Evolutionary conservation across 2,113 vertebrate genomes (phyloP).

Genomic region (Erythrolamprus reginae): DNA sequence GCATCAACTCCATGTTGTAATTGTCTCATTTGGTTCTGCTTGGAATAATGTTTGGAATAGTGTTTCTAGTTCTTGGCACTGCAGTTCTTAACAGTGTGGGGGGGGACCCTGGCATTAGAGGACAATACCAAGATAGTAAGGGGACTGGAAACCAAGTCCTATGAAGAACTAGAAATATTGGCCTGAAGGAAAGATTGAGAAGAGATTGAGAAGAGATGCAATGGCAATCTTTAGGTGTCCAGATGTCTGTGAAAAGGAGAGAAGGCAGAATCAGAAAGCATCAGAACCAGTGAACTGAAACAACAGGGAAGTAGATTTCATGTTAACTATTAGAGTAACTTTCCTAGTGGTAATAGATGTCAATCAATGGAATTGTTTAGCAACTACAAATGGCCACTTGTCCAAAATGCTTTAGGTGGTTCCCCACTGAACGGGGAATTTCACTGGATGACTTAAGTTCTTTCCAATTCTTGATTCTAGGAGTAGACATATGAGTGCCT

Average conservation of each 20-base stretch:
- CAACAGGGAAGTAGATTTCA: background rate
- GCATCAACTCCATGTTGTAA: background rate
- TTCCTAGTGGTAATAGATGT: background rate
- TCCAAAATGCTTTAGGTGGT: background rate
- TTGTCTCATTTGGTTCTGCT: background rate
- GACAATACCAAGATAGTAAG: background rate
- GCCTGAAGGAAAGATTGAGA: background rate
- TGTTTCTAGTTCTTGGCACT: background rate
- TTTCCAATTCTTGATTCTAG: background rate
- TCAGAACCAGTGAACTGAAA: background rate
- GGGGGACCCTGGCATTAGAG: background rate
- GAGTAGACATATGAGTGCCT: background rate
- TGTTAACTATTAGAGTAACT: background rate
- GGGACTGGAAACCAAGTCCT: background rate
- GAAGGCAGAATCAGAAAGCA: background rate
- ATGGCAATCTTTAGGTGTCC: background rate
- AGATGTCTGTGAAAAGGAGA: background rate
- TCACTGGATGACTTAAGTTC: background rate
- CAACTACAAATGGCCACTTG: background rate
- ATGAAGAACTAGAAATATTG: background rate
- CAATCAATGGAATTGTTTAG: background rate
- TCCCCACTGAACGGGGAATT: background rate
- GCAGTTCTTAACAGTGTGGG: background rate
- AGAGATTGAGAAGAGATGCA: background rate
- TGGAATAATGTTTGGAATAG: background rate